Percentiles rank a stretch among this genome's conserved stretches.
These are phyloP conservation scores for Brachionus sp. DNA, from an alignment of 1,140 invertebrate species.

Conservation along the genomic window DNA sequence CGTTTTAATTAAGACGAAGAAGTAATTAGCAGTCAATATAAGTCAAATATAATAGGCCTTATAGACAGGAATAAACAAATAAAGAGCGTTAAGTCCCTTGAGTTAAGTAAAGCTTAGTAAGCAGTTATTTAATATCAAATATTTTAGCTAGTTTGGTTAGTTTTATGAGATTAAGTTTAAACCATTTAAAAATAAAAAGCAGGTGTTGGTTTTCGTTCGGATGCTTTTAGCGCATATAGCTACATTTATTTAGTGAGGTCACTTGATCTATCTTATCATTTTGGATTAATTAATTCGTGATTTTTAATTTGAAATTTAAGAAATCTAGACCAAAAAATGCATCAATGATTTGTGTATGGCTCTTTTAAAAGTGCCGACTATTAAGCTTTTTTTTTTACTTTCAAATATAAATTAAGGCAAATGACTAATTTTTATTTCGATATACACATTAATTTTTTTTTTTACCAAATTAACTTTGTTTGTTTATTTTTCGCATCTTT, in stretches of 20 bases:
- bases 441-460: neutral
- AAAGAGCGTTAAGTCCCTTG: neutral
- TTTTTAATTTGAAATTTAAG: conserved; percentile 33
- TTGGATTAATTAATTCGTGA: conserved; percentile 31
- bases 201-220: conserved; percentile 3
- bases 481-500: neutral
- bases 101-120: neutral
- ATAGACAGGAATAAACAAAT: conserved; percentile 29
- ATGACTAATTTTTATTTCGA: neutral
- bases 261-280: conserved; percentile 32
- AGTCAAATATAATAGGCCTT: neutral
- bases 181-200: neutral
- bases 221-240: neutral
- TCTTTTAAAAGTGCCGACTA: neutral
- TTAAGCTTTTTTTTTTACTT: neutral
- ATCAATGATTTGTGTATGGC: neutral
- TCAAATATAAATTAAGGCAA: neutral
- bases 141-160: neutral
- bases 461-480: neutral
- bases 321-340: conserved; percentile 15
- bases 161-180: neutral
- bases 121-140: conserved; percentile 23
- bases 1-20: neutral
- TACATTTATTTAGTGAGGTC: neutral
- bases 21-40: neutral